A percentile compares a stretch with the other conserved stretches of the same genome.
Evolutionary conservation across 2,888 invertebrate genomes (phyloP).

Genomic region (Plemyria rubiginata): DNA sequence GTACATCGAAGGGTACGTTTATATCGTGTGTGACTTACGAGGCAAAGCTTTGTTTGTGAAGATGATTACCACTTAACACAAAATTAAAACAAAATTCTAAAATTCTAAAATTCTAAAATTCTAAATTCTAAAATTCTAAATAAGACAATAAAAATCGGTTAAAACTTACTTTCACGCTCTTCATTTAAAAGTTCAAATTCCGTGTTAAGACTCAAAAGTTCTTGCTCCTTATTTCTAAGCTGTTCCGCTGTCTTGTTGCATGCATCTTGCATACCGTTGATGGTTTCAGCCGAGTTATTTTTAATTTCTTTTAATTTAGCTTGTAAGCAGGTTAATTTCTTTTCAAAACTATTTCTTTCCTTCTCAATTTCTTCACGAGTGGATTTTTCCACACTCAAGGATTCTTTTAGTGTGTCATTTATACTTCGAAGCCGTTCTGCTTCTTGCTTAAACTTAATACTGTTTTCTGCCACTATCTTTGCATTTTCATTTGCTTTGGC

Average conservation of each 20-base stretch:
- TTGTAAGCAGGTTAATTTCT: slow-evolving; percentile 44
- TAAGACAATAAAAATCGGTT: neutral
- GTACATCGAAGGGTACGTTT: too few relatives aligned
- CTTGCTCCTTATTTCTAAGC: slow-evolving; percentile 41
- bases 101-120: too few relatives aligned
- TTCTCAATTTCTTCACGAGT: slow-evolving; percentile 47
- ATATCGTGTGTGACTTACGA: too few relatives aligned
- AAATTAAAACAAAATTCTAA: too few relatives aligned
- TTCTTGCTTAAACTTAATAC: slow-evolving; percentile 15
- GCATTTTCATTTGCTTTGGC: slow-evolving; percentile 24
- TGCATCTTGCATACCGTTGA: slow-evolving; percentile 28
- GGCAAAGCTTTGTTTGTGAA: too few relatives aligned
- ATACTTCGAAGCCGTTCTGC: slow-evolving; percentile 21
- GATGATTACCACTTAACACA: too few relatives aligned
- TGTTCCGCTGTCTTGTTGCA: slow-evolving; percentile 25
- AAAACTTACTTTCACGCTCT: slow-evolving; percentile 51
- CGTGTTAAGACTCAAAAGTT: slow-evolving; percentile 43
- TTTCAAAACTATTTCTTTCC: slow-evolving; percentile 44
- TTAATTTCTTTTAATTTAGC: slow-evolving; percentile 33
- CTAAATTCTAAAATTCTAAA: too few relatives aligned
- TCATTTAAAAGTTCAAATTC: slow-evolving; percentile 47
- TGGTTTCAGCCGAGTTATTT: slow-evolving; percentile 2
- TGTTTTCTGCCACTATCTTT: slow-evolving; percentile 21
- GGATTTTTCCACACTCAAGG: slow-evolving; percentile 47
- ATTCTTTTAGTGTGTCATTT: slow-evolving; percentile 38